Base-by-base conservation (phyloP, 2,888 invertebrate genomes). In the Busseola fusca region DNA sequence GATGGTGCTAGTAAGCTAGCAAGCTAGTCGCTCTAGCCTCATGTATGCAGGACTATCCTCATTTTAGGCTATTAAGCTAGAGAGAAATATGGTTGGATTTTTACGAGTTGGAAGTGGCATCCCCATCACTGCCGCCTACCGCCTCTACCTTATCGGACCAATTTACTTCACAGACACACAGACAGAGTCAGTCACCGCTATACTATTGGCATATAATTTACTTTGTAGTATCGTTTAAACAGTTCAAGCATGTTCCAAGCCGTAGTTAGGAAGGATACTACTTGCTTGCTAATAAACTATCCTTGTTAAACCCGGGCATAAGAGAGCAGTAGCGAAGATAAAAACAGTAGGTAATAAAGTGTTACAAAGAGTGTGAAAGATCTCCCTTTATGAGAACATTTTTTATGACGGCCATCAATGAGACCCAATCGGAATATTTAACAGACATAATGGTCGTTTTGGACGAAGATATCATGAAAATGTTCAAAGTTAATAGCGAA, bases 351-450 rank as follows among this genome's bases (percentile, higher is more conserved):
- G 79, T 77, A 85, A 63, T 87, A 88, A 87, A 90, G 82, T 77
- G 78, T 86, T 84, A 87, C 83, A 84, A 82, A 82, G 77, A 79
- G 76, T 80, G 81, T 74, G 76, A 83, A 87, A 80, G 83, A 85
- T 84, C 82, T 80, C 84, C 84, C 80, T 87, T 87, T 86, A 88
- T 83, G 70, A 70, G 62, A 60, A 60, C 56, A 50, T 74, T 81
- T 87, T 87, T 87, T 86, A 87, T 84, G 72, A 45, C 64, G 63
- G 69, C 72, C 80, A 85, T 87, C 82, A 83, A 77, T 79, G 69
- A 57, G 77, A 85, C 84, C 70, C 80, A 76, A 85, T 84, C 76
- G 78, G 84, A 85, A 85, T 87, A 82, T 83, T 79, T 69, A 83
- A 80, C 75, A 74, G 78, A 68, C 77, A 63, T 74, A 76, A 80